phyloP scores from a whole-genome alignment of 2,888 invertebrate species.

The Leptothorax acervorum region DNA sequence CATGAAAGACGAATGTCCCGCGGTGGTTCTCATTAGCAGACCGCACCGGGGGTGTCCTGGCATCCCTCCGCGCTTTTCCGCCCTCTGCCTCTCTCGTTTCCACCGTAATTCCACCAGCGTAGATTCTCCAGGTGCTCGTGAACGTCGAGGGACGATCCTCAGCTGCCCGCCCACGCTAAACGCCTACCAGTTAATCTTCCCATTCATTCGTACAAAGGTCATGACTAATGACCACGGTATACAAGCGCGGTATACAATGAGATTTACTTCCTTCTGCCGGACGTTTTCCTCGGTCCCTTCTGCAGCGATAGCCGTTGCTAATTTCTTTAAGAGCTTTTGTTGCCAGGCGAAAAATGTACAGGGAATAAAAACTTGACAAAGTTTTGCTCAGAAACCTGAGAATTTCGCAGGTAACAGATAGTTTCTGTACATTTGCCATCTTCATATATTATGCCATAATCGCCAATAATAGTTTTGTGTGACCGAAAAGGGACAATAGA shows the following conservation, averaged over 20 bases:
- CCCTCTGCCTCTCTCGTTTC: slow-evolving; percentile 57
- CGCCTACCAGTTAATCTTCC: slow-evolving; percentile 77
- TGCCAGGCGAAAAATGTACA: slow-evolving; percentile 31
- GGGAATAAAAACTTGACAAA: slow-evolving; percentile 7
- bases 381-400: background rate
- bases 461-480: background rate
- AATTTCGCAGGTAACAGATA: background rate
- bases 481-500: background rate
- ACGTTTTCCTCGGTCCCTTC: slow-evolving; percentile 38
- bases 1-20: slow-evolving; percentile 78
- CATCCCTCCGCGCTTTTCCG: slow-evolving; percentile 65
- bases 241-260: slow-evolving; percentile 66
- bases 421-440: background rate
- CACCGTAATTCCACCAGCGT: slow-evolving; percentile 68
- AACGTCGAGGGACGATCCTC: slow-evolving; percentile 63
- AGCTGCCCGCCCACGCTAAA: slow-evolving; percentile 73
- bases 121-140: slow-evolving; percentile 74
- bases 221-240: slow-evolving; percentile 79
- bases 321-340: slow-evolving; percentile 70
- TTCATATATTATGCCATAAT: background rate
- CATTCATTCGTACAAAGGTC: slow-evolving; percentile 77
- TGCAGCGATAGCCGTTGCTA: slow-evolving; percentile 69
- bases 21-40: slow-evolving; percentile 80
- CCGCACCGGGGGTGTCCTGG: slow-evolving; percentile 69
- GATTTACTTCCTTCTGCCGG: slow-evolving; percentile 65